Base-by-base conservation (phyloP, 2,888 invertebrate species). In the Teleiodes luculella region DNA sequence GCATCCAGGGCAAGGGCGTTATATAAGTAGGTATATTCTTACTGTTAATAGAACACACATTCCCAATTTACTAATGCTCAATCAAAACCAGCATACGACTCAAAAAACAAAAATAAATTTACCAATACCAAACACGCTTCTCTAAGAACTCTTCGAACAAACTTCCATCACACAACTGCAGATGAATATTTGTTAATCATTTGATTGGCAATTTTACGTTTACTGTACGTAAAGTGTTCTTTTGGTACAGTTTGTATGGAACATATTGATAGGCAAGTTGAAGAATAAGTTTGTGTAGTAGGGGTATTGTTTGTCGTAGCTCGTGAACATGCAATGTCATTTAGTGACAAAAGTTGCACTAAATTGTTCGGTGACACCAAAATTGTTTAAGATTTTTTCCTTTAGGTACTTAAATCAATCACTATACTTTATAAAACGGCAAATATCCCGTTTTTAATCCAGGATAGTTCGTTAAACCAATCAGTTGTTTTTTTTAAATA, bases 301-400 rank as follows among this genome's bases (percentile, higher is more conserved):
- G 13, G 18, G n/a, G 8, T 45, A 51, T 47, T 50, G 30, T 31
- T 36, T 37, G 51, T 8, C 39, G 10, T 41, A 13, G 35, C 18
- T 31, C 52, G 50, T 56, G 30, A 55, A 46, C 52, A 30, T 51
- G 53, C 53, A 56, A 60, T 60, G 58, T 47, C 57, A 53, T 43
- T 48, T 48, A 33, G 10, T 30, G 53, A 50, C 55, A 55, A 52
- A 55, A 52, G 52, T 28, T 55, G 52, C 52, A 55, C 51, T 33
- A 24, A 35, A 39, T 28, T 11, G 47, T 35, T 18, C 24, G 43
- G 43, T 54, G 14, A 8, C 41, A 39, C 16, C 14, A 50, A 24
- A 7, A 13, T 14, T 36, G 24, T 24, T 24, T 24, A 6, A 24
- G 24, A 24, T 24, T 24, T 24, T 24, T 4, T 6, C n/a, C n/a